Evolutionary conservation across 2,797 vertebrate genomes (phyloP), one percentile per base, ranked within the genome.

Genomic region (Eulemur mongoz): DNA sequence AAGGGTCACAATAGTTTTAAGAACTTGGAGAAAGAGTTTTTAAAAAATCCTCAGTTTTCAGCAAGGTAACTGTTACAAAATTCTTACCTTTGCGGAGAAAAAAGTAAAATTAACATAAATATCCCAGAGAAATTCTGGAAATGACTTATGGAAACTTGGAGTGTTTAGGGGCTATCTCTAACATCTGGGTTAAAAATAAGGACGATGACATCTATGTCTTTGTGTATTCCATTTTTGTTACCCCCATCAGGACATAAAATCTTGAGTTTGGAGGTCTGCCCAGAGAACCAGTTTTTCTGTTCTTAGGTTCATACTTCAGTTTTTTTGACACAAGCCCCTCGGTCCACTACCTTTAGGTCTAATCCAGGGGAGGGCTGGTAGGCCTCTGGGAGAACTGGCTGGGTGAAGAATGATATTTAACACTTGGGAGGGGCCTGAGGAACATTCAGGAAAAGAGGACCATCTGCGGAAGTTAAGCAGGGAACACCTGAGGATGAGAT

Each of bases 161-260:
- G 23, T 40, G 23, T 72, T 90, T 48, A 5, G 15, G n/a, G 23
- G 38, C 50, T 35, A 14, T 10, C 5, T 1, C 3, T 80, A 43
- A 87, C 10, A 35, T 48, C 52, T 65, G 7, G n/a, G 18, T 45
- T 45, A 45, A 45, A 52, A 67, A 65, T 22, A 45, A n/a, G 8
- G 8, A 18, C 0, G 0, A 27, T 25, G n/a, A 57, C 4, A 20
- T 5, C 15, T 25, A 0, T 12, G 59, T 20, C 17, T 6, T 15
- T 10, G 8, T 32, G 3, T 7, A n/a, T 6, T 17, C 40, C 1
- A 6, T 30, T 67, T 84, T 69, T 65, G 30, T 9, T 48, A 15
- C 13, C 15, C 18, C 32, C 7, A 3, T 84, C 63, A 76, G 83
- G 18, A 83, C 75, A 80, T 17, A 80, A 88, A 79, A 86, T 70